Evolutionary conservation across 2,797 vertebrate genomes (phyloP), one percentile per base, ranked within the genome.

Genomic region (Gila robusta): DNA sequence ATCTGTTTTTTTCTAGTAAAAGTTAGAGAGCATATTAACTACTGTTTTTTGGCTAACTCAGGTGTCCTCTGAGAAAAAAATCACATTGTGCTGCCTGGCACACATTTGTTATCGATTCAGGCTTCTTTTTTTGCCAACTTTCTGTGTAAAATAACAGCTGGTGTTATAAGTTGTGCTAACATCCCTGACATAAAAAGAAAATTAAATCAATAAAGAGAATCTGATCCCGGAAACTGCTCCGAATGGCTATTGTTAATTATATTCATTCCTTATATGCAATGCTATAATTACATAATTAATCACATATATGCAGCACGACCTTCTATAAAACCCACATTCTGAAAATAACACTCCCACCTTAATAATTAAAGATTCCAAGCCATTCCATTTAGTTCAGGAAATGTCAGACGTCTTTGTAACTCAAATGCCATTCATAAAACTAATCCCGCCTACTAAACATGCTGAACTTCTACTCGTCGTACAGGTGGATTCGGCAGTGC

Each of bases 81-180:
- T 19, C 10, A 4, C 5, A 35, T 44, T 72, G 12, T 72, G 39
- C 70, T 41, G 21, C 49, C 17, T 77, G 6, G 26, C 26, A 17
- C 6, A 7, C 14, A 17, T 17, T 26, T 0, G 6, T 78, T 23
- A 41, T 79, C 11, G 35, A 37, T 79, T 41, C 9, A 28, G 26
- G 19, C 26, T 3, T 17, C 39, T 16, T 49, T 49, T 49, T 0
- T 49, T 10, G 39, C 41, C 41, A 67, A 47, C 44, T 67, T 49
- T 67, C 62, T 66, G 76, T 14, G 12, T 44, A 64, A 79, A 79
- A 39, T 62, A 79, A 44, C 37, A 79, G 16, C 37, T 64, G 77
- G 56, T 44, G 56, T 9, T 79, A 44, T 44, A 39, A 62, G 23
- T 44, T 39, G 21, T 39, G 76, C 52, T 21, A 37, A 23, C 21